phyloP scores from a whole-genome alignment of 2,797 vertebrate species.

The Mycteria americana region DNA sequence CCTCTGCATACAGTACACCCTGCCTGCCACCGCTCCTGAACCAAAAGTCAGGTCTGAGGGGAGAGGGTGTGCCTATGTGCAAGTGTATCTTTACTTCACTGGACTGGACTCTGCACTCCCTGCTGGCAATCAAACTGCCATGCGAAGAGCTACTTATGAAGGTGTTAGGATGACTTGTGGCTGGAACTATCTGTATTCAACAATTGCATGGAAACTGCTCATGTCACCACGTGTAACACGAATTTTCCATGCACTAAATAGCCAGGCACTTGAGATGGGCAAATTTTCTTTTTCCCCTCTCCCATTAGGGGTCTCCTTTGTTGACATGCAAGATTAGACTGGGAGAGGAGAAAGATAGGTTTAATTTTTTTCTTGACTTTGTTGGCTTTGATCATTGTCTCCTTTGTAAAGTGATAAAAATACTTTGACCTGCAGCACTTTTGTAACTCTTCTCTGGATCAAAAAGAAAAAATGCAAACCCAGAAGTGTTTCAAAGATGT shows the following conservation, averaged over 20 bases:
- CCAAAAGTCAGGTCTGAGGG: not conserved
- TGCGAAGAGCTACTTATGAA: slow-evolving; percentile 2
- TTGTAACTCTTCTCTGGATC: slow-evolving; percentile 66
- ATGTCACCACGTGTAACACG: not conserved
- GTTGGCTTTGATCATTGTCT: slow-evolving; percentile 70
- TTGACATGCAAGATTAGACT: slow-evolving; percentile 14
- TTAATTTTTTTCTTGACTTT: slow-evolving; percentile 66
- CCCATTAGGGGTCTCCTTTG: slow-evolving; percentile 22
- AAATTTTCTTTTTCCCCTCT: slow-evolving; percentile 29
- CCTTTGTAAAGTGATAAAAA: slow-evolving; percentile 71
- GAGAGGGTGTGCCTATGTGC: not conserved
- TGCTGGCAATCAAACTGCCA: slow-evolving; percentile 21
- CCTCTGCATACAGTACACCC: slow-evolving; percentile 44
- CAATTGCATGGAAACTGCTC: not conserved
- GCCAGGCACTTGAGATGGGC: slow-evolving; percentile 72
- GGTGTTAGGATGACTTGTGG: slow-evolving; percentile 1
- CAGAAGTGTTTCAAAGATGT: slow-evolving; percentile 61
- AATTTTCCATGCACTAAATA: slow-evolving; percentile 48
- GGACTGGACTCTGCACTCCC: slow-evolving; percentile 36
- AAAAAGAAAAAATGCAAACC: slow-evolving; percentile 60
- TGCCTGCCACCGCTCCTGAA: slow-evolving; percentile 36
- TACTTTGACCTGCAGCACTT: slow-evolving; percentile 72
- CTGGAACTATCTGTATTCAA: slow-evolving; percentile 19
- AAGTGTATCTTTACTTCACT: not conserved
- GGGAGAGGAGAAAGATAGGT: slow-evolving; percentile 61